phyloP scores from a whole-genome alignment of 2,113 vertebrate genomes.

The Otus sunia region DNA sequence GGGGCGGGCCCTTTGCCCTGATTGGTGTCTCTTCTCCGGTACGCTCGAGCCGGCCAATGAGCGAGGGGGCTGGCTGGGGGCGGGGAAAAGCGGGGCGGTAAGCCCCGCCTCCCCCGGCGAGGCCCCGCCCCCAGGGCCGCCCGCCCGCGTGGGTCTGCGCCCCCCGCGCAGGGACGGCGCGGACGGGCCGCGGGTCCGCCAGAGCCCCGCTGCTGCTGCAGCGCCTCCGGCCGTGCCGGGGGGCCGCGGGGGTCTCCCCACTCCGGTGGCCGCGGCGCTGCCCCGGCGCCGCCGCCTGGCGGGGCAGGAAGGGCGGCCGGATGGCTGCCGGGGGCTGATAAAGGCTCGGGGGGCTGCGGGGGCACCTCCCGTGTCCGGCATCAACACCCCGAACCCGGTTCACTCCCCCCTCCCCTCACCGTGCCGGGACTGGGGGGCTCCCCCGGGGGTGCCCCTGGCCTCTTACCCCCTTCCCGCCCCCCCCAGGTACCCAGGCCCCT shows the following conservation, averaged over 20 bases:
- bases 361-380: neutral
- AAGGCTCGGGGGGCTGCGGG: rapidly evolving
- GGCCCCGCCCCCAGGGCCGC: neutral
- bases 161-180: neutral
- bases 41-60: neutral
- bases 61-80: neutral
- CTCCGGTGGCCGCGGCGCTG: rapidly evolving
- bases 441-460: too few species aligned
- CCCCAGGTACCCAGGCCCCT: slow-evolving; percentile 53
- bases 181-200: neutral
- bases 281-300: neutral
- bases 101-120: rapidly evolving
- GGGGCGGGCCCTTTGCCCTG: neutral
- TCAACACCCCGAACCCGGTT: neutral
- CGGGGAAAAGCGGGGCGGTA: rapidly evolving
- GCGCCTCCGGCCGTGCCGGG: rapidly evolving
- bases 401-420: neutral
- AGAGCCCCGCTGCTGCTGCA: neutral
- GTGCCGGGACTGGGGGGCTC: rapidly evolving
- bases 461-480: too few species aligned
- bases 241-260: neutral
- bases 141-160: neutral
- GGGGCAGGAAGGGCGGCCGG: neutral
- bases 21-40: neutral
- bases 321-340: neutral